phyloP scores from a whole-genome alignment of 1,140 invertebrate species.

The Scylla paramamosain region DNA sequence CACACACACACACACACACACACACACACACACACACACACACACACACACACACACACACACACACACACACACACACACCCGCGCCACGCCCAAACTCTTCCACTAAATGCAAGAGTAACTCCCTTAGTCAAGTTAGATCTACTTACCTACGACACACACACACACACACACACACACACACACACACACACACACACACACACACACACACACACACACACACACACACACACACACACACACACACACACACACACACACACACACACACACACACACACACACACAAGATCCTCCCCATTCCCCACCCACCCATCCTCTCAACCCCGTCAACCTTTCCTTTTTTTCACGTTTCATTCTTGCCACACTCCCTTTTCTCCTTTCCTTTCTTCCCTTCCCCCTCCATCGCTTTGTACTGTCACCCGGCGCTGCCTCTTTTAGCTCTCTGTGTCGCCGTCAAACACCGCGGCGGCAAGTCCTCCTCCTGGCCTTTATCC shows the following conservation, averaged over 20 bases:
- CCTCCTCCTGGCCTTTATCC: background rate
- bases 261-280: slow-evolving; percentile 48
- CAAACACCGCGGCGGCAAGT: background rate
- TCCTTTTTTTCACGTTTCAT: background rate
- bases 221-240: slow-evolving; percentile 46
- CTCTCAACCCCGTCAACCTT: background rate
- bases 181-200: slow-evolving; percentile 44
- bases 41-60: slow-evolving; percentile 37
- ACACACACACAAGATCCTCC: slow-evolving; percentile 25
- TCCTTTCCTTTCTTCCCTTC: background rate
- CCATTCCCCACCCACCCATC: background rate
- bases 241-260: slow-evolving; percentile 45
- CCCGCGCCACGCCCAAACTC: background rate
- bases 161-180: slow-evolving; percentile 36
- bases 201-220: slow-evolving; percentile 43
- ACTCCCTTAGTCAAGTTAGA: background rate
- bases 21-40: slow-evolving; percentile 38
- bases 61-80: slow-evolving; percentile 44
- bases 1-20: slow-evolving; percentile 44
- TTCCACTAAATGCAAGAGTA: background rate
- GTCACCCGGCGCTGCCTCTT: background rate
- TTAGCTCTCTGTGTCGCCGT: too few relatives aligned
- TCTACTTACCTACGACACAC: too few relatives aligned
- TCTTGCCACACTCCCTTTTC: background rate
- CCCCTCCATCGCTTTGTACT: background rate